phyloP scores from a whole-genome alignment of 2,113 vertebrate genomes.

The Ascaphus truei region DNA sequence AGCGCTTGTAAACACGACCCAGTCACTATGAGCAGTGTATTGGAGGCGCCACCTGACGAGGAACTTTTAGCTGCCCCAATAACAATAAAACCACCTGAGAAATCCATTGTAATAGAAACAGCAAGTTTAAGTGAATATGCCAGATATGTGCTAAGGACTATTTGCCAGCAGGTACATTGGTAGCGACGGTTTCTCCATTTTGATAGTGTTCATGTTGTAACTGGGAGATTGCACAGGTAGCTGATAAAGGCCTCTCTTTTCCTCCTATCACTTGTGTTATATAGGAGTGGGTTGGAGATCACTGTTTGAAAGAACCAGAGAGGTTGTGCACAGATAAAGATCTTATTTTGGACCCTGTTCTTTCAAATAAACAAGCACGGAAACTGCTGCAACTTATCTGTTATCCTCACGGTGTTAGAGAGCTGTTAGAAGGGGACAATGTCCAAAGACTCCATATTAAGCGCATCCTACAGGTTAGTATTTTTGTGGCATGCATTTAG shows the following conservation, averaged over 20 bases:
- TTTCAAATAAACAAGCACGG: constrained; percentile 69
- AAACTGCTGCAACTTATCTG: constrained; percentile 67
- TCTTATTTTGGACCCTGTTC: constrained; percentile 68
- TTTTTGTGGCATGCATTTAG: too few relatives aligned
- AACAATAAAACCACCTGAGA: constrained; percentile 46
- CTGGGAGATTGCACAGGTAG: too few relatives aligned
- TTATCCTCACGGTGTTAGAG: constrained; percentile 62
- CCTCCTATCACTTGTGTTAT: not conserved
- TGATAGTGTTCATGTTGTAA: too few relatives aligned
- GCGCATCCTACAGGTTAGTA: constrained; percentile 62
- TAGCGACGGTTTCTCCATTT: too few relatives aligned
- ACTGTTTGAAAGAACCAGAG: constrained; percentile 68
- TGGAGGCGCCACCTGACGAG: constrained; percentile 50
- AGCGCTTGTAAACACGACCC: constrained; percentile 54
- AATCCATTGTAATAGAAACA: constrained; percentile 59
- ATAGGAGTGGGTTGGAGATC: constrained; percentile 73
- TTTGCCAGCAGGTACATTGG: constrained; percentile 66
- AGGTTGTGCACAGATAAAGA: constrained; percentile 69
- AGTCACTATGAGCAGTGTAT: constrained; percentile 45
- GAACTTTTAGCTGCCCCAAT: constrained; percentile 51
- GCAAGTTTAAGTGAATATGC: constrained; percentile 65
- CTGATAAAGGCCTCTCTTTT: not conserved
- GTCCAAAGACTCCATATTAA: constrained; percentile 65
- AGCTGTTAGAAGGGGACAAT: constrained; percentile 55
- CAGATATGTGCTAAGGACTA: constrained; percentile 61